Percentiles rank a stretch among this genome's conserved stretches.
phyloP scores from a whole-genome alignment of 1,140 invertebrate species.

The Drosophila pseudoananassae region DNA sequence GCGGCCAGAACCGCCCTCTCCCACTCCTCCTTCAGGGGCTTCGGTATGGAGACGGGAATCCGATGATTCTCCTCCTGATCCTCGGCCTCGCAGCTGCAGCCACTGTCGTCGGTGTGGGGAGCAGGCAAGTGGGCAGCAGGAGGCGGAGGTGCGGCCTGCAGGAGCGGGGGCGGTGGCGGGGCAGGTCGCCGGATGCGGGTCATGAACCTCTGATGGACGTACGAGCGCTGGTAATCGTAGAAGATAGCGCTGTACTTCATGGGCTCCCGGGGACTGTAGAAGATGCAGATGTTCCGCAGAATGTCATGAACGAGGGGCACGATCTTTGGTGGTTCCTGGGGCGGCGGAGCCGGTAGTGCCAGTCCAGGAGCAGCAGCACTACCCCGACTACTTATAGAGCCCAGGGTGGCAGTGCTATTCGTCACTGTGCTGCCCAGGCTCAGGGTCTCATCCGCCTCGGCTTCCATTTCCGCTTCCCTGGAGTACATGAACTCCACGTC shows the following conservation, averaged over 20 bases:
- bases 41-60: conserved; percentile 24
- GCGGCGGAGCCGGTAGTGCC: background rate
- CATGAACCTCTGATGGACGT: conserved; percentile 60
- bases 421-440: conserved; percentile 75
- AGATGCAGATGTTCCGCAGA: conserved; percentile 73
- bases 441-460: conserved; percentile 35
- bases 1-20: conserved; percentile 58
- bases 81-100: conserved; percentile 65
- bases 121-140: background rate
- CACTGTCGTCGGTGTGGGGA: conserved; percentile 57
- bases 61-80: conserved; percentile 25
- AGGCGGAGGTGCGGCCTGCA: background rate
- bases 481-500: conserved; percentile 80
- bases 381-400: conserved; percentile 60
- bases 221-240: conserved; percentile 72
- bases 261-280: conserved; percentile 69
- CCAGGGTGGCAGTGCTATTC: conserved; percentile 72
- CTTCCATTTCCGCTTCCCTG: conserved; percentile 22
- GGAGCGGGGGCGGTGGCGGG: conserved; percentile 30
- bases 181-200: conserved; percentile 60
- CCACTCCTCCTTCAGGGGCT: conserved; percentile 64
- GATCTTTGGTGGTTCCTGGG: background rate
- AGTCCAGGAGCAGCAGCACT: conserved; percentile 11
- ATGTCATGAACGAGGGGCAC: conserved; percentile 51
- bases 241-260: conserved; percentile 73